Evolutionary conservation across 2,888 invertebrate genomes (phyloP), one percentile per base, ranked within the genome.

Genomic region (Scaptodrosophila latifasciaeformis): DNA sequence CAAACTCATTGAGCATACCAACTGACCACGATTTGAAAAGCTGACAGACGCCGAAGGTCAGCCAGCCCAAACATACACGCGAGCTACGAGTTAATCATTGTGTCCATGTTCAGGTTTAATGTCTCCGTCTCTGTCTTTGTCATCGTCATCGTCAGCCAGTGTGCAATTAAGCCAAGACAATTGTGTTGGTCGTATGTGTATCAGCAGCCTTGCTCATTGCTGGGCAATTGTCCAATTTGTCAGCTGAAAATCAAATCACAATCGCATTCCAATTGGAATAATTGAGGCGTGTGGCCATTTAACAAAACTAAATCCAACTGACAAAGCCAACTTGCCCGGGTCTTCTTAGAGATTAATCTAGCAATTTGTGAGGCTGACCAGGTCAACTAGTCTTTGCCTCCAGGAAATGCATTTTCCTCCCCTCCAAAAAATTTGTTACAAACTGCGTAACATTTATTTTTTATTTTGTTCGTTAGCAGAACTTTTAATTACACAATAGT

Each of bases 401-500:
- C 68, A 68, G 78, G 78, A 78, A 72, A 70, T 17, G 10, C 9
- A 6, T 10, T 15, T 15, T 37, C 3, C 12, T 37, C 17, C 60
- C 56, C n/a, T n/a, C n/a, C n/a, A n/a, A n/a, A n/a, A n/a, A n/a
- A n/a, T n/a, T n/a, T n/a, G n/a, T n/a, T n/a, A n/a, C n/a, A n/a
- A n/a, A 44, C 78, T 78, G 78, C 71, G 75, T 78, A 75, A 59
- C 42, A 21, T 51, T 48, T 54, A 24, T 24, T 49, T 50, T 54
- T 24, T 24, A 45, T 47, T 21, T 35, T 24, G 27, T 37, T 37
- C 17, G 42, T 19, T 18, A 39, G 46, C 55, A 78, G 79, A 75
- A 75, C 40, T 21, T 10, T 76, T 79, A 79, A 79, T 74, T 78
- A 75, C 76, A 72, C 79, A 74, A 74, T 79, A 64, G 43, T 44